These are phyloP conservation scores for Tanaodytes sp. DNA, from an alignment of 2,888 invertebrate genomes.

Conservation along the genomic window DNA sequence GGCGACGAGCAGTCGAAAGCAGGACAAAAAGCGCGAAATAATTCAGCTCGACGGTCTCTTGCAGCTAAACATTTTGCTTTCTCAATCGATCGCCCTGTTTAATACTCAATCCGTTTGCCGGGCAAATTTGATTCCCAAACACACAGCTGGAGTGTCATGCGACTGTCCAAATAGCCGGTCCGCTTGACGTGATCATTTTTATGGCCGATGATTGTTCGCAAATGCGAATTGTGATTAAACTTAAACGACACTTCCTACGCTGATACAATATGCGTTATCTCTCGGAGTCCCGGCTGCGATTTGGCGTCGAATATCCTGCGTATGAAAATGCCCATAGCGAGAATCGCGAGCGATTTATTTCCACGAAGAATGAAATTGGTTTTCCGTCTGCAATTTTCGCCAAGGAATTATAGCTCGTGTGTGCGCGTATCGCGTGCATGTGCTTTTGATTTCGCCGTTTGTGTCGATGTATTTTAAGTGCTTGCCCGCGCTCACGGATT, in stretches of 20 bases:
- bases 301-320: constrained; percentile 42
- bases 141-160: constrained; percentile 33
- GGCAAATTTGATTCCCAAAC: constrained; percentile 30
- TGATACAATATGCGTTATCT: constrained; percentile 39
- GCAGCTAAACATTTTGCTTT: constrained; percentile 39
- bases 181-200: constrained; percentile 32
- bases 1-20: no score
- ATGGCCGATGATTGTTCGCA: constrained; percentile 40
- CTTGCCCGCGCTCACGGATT: no score
- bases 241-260: constrained; percentile 37
- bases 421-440: neutral
- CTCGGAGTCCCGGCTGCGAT: constrained; percentile 28
- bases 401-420: constrained; percentile 26
- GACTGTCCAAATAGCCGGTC: constrained; percentile 28
- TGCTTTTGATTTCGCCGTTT: neutral
- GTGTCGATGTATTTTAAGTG: no score
- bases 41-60: constrained; percentile 38
- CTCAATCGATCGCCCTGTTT: constrained; percentile 42
- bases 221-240: constrained; percentile 41
- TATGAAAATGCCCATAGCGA: constrained; percentile 44
- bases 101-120: constrained; percentile 25
- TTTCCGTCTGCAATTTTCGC: constrained; percentile 35
- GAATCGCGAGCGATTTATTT: constrained; percentile 42
- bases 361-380: constrained; percentile 45
- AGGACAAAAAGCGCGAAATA: no score